Evolutionary conservation across 2,797 vertebrate species (phyloP), one percentile per base, ranked within the genome.

Genomic region (Champsocephalus gunnari): DNA sequence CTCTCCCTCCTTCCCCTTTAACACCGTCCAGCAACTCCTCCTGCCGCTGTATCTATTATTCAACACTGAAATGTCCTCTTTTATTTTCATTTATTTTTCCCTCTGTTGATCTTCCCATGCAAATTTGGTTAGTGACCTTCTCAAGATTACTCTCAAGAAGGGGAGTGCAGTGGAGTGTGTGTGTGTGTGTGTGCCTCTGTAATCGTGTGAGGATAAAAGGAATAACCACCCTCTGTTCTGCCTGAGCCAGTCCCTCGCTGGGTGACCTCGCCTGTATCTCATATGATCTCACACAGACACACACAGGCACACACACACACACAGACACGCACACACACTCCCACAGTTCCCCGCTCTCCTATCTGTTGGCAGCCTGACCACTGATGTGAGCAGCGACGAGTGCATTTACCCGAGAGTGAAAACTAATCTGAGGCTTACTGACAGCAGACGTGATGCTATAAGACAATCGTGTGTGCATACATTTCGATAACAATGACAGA

Each of bases 261-360:
- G 44, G 81, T 86, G 82, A 93, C 89, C 90, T 91, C 89, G 68
- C 82, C 87, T 91, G 89, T 68, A 87, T 91, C 75, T 81, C 54
- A 24, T 87, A 78, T 85, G 87, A 89, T 88, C 80, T 73, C 65
- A 57, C 65, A 51, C 54, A 2, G 2, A 21, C 21, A 21, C 21
- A 21, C 21, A 21, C 19, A 19, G 19, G 19, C 19, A 19, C 50
- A 19, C 11, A 64, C 41, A 45, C 50, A 47, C 51, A 60, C 56
- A 64, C 60, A 54, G 12, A 53, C 60, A 53, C 62, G 9, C 34
- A 38, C 41, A 3, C 78, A 73, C 67, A 79, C 55, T 87, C 87
- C 82, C 13, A 19, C 73, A 56, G 81, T 66, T 67, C 64, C 51
- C 66, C 38, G 21, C 78, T 58, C 67, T 73, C 14, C 70, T 58